Base-by-base conservation (phyloP, 2,113 vertebrate species). In the Vulpes vulpes region DNA sequence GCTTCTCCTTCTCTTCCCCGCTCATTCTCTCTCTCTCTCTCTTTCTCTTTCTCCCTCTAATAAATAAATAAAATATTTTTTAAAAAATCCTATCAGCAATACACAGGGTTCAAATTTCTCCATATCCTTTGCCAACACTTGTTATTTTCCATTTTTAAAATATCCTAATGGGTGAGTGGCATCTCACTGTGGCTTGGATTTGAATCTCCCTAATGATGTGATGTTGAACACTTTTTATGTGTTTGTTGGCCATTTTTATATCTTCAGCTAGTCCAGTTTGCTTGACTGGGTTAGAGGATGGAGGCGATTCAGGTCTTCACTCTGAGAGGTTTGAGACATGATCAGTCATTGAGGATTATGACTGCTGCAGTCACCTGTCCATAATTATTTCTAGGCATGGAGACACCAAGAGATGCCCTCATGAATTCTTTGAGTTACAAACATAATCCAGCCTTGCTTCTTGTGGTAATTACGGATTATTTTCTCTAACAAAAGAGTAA, bases 401-500 rank as follows among this genome's bases (percentile, higher is more conserved):
- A 69, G 69, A 49, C 32, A 87, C 43, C 8, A 43, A 73, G 65
- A 64, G n/a, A 55, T 22, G 14, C 7, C 57, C 27, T 23, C 76
- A 25, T 55, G 57, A 55, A 55, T 49, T 11, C 30, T 81, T 23
- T 74, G 74, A 82, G 15, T 57, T 64, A 17, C n/a, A 82, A 8
- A 57, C 27, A 80, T 49, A 82, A 43, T 59, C 49, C 35, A 82
- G 43, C 57, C 76, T 82, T 51, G n/a, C 1, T 82, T 87, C 49
- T 65, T 17, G 7, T 59, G 32, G 23, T 67, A 74, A 89, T 81
- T 27, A 64, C 20, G 8, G n/a, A 27, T n/a, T n/a, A 30, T 65
- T 94, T 82, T 94, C 85, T 82, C 20, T 35, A 81, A 80, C 43
- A 81, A 43, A 62, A 71, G 19, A 71, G 20, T 80, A 87, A 81